Evolutionary conservation across 2,113 vertebrate genomes (phyloP), one percentile per base, ranked within the genome.

Genomic region (Sminthopsis crassicaudata): DNA sequence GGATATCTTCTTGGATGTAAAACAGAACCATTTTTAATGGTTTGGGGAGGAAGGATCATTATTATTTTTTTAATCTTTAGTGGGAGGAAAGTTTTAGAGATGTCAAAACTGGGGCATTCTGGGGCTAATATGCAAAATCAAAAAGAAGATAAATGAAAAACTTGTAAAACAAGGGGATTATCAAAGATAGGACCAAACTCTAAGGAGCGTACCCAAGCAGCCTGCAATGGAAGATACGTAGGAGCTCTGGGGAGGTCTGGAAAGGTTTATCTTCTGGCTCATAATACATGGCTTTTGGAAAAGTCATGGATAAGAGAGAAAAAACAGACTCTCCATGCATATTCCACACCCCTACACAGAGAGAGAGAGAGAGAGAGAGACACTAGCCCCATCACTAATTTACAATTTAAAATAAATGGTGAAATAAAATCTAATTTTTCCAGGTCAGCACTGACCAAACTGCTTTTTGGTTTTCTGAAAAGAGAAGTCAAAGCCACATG

Each of bases 21-120:
- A 98, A 92, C 98, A 98, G 98, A 97, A 88, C 93, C 76, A n/a
- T 36, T 91, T 95, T 93, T 90, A 97, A 94, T 93, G 48, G 50
- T 57, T 97, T 93, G 91, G 91, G 36, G 94, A 89, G 95, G 95
- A 91, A 97, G 50, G 27, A 67, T 94, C 26, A 30, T 36, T 90
- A 54, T 36, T 51, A 51, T 57, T 90, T 90, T 90, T 90, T 96
- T 97, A 36, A 27, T 25, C 46, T 95, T 0, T 6, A 88, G 94
- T 26, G 90, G 97, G 97, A 97, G 95, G 94, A 91, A 95, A 94
- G 90, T 76, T 12, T 6, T 92, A 57, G 76, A 93, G 94, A 96
- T 84, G 95, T 90, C 96, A 97, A 52, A 92, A 60, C 54, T 88
- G 89, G 76, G 97, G 97, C 10, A 46, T 95, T 26, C 96, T 97